Evolutionary conservation across 2,797 vertebrate genomes (phyloP), one percentile per base, ranked within the genome.

Genomic region (Diplodus puntazzo): DNA sequence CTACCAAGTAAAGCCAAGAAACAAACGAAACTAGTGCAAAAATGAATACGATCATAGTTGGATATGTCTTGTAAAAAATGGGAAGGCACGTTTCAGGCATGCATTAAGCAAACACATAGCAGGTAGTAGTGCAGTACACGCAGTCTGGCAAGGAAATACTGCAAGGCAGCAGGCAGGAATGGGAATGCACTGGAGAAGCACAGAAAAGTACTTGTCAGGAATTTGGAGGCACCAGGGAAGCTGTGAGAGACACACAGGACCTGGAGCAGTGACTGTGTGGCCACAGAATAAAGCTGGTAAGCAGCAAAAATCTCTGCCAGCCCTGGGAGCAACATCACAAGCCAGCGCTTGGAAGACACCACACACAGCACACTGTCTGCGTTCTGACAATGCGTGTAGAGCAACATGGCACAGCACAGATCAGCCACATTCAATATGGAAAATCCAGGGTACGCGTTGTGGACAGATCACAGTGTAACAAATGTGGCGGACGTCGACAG

Each of bases 281-380:
- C 46, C 42, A 48, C 55, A 42, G 59, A 77, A 75, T 69, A 55
- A 66, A 77, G 68, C 63, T 77, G 73, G 34, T 42, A 14, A 64
- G 65, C 48, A 46, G 62, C 72, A 49, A 79, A 43, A 66, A 59
- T 50, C 42, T 78, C 34, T 68, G 67, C 70, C 71, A 80, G 71
- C 23, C 59, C 63, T 30, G 42, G 34, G 71, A 61, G 55, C 54
- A 73, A 43, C 77, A 78, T 67, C 76, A 79, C 39, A 74, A 55
- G 61, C n/a, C 69, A 65, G 59, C 1, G 12, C 49, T 61, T 65
- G 39, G 68, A 77, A 27, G 53, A 68, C 14, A 42, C 25, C 57
- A 46, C 17, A 57, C 59, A 70, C 62, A 65, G 20, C 21, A 59
- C 27, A 42, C 45, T 62, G 16, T 11, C 48, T 23, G 34, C 6